Conservation (phyloP, 2,113 vertebrate species). For the Acrocephalus arundinaceus region DNA sequence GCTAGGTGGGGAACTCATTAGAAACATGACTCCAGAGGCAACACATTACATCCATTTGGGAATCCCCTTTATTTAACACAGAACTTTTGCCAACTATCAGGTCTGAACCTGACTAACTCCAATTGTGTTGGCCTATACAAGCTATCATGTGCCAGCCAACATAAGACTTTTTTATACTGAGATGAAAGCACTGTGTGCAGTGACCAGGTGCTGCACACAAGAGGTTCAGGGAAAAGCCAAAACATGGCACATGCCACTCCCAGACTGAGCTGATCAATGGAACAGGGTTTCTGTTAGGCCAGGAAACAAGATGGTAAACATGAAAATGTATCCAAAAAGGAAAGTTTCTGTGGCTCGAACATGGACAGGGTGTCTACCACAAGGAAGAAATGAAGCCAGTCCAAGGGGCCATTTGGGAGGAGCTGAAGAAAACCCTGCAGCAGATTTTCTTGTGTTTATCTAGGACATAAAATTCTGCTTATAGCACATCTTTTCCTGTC, state of each 20-base stretch:
- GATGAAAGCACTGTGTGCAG: background rate
- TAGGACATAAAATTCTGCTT: background rate
- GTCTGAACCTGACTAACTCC: background rate
- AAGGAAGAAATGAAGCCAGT: background rate
- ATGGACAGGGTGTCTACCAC: rapidly evolving
- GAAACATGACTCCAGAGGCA: background rate
- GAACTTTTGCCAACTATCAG: background rate
- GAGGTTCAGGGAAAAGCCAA: background rate
- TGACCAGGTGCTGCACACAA: background rate
- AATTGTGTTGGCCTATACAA: background rate
- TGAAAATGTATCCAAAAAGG: background rate
- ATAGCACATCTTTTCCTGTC: background rate
- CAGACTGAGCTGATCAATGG: background rate
- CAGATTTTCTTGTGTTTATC: background rate
- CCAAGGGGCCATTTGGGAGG: background rate
- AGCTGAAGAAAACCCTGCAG: background rate
- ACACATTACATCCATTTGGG: background rate
- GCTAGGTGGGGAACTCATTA: background rate
- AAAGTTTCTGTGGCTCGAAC: background rate
- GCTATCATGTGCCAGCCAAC: background rate
- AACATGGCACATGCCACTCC: background rate
- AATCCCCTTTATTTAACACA: background rate
- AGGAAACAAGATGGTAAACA: background rate
- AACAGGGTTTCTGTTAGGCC: background rate
- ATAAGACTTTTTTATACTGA: background rate